A percentile compares a stretch with the other conserved stretches of the same genome.
Evolutionary conservation across 1,140 invertebrate genomes (phyloP).

Genomic region (Epicauta chinensis): DNA sequence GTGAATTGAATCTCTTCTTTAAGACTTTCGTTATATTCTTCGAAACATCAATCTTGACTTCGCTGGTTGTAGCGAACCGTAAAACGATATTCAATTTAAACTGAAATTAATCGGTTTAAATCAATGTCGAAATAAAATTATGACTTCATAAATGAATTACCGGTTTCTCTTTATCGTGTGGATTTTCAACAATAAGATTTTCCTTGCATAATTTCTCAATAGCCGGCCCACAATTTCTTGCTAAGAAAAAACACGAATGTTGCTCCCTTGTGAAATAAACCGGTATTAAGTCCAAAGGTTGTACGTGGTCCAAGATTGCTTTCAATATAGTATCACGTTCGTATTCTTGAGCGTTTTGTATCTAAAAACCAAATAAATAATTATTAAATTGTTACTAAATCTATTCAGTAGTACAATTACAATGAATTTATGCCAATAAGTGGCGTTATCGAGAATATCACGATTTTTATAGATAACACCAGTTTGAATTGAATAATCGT

Average conservation of each 20-base stretch:
- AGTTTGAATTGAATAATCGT: constrained; percentile 19
- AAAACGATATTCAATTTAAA: constrained; percentile 44
- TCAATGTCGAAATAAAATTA: too few species aligned
- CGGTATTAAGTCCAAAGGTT: constrained; percentile 48
- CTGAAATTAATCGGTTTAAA: constrained; percentile 18
- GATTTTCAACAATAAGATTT: constrained; percentile 44
- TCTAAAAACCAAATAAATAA: constrained; percentile 23
- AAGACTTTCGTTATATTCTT: constrained; percentile 42
- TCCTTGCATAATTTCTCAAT: constrained; percentile 45
- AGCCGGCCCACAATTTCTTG: constrained; percentile 47
- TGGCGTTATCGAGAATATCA: constrained; percentile 20
- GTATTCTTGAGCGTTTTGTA: constrained; percentile 37
- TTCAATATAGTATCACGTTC: constrained; percentile 44
- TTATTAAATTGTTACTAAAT: background rate
- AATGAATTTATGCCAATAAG: constrained; percentile 34
- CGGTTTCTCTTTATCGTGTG: constrained; percentile 32
- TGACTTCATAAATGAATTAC: too few species aligned
- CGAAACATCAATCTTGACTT: constrained; percentile 46
- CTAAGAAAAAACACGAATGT: constrained; percentile 44
- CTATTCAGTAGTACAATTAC: constrained; percentile 22
- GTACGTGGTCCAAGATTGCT: constrained; percentile 44
- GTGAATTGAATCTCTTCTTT: constrained; percentile 39
- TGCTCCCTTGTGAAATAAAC: constrained; percentile 44
- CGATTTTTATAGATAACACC: constrained; percentile 26
- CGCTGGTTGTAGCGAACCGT: constrained; percentile 43